Base-by-base conservation (phyloP, 2,797 vertebrate genomes). In the Gymnoscopelus braueri region DNA sequence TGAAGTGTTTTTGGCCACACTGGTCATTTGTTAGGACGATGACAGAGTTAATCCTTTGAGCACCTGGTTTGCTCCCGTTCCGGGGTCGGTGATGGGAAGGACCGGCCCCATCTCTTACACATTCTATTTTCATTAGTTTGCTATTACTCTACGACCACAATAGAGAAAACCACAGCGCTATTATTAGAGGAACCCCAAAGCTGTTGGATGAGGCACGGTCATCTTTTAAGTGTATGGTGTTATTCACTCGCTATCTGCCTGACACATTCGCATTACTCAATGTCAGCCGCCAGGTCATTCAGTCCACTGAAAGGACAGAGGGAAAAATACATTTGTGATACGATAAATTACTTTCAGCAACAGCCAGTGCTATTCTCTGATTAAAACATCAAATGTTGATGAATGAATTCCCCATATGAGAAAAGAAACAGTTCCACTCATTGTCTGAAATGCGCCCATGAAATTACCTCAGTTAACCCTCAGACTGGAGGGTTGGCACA, bases 51-150 rank as follows among this genome's bases (percentile, higher is more conserved):
- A 88, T 90, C 84, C 75, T 68, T 62, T 26, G 64, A 79, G 76
- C 84, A 87, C 85, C 87, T 88, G 85, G 84, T 83, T 62, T 63
- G 83, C 87, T 86, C 74, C 85, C 32, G 81, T 89, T 84, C 74
- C 55, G 29, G 68, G 82, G 71, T 86, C 77, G 78, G 62, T 39
- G 60, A 77, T 71, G 65, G 13, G 19, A 44, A 59, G 71, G 82
- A 74, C 78, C 39, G 55, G 35, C 55, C 69, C 61, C 57, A 72
- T 75, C 72, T 69, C 66, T 61, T 44, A 5, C 74, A 60, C 72
- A 64, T 63, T 84, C 69, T 79, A 63, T 80, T 84, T 88, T 80
- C 67, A 84, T 86, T 84, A 80, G 64, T 71, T 49, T 74, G 49
- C 50, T 71, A 55, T 72, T 71, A 65, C 49, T 66, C 63, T 65